phyloP scores from a whole-genome alignment of 2,797 vertebrate species.

The Gallinago solitaria region DNA sequence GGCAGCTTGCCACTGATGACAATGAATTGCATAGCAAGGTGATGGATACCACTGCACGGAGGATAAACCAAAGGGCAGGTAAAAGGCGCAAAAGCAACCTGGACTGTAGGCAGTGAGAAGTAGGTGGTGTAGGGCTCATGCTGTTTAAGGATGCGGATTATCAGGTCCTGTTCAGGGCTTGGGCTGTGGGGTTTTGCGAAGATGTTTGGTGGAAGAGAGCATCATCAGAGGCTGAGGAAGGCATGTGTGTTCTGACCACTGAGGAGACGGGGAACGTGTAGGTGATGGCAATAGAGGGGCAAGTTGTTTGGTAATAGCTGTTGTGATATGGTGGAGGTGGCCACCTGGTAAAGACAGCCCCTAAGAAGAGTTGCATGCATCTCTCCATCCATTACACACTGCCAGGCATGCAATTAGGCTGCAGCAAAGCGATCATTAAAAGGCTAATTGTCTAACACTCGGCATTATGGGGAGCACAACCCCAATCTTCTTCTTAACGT shows the following conservation, averaged over 20 bases:
- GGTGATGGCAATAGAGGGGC: background rate
- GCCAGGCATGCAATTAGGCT: background rate
- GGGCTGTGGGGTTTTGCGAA: background rate
- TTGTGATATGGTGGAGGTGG: background rate
- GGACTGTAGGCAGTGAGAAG: background rate
- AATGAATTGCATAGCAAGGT: background rate
- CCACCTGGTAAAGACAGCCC: background rate
- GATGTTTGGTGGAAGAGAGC: background rate
- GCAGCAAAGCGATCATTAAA: background rate
- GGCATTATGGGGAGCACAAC: background rate
- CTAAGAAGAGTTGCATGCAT: background rate
- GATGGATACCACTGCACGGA: fast-evolving
- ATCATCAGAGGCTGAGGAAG: background rate
- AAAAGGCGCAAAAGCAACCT: background rate
- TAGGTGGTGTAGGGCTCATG: fast-evolving
- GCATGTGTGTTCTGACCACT: background rate
- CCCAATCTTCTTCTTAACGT: background rate
- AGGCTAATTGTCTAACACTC: background rate
- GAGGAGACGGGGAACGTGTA: background rate
- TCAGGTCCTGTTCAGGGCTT: background rate
- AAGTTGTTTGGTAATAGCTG: background rate
- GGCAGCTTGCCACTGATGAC: fast-evolving
- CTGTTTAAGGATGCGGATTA: fast-evolving
- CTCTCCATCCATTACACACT: background rate
- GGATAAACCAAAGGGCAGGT: background rate